Percentiles rank a stretch among this genome's conserved stretches.
Evolutionary conservation across 2,113 vertebrate genomes (phyloP).

Genomic region (Oxyruncus cristatus): DNA sequence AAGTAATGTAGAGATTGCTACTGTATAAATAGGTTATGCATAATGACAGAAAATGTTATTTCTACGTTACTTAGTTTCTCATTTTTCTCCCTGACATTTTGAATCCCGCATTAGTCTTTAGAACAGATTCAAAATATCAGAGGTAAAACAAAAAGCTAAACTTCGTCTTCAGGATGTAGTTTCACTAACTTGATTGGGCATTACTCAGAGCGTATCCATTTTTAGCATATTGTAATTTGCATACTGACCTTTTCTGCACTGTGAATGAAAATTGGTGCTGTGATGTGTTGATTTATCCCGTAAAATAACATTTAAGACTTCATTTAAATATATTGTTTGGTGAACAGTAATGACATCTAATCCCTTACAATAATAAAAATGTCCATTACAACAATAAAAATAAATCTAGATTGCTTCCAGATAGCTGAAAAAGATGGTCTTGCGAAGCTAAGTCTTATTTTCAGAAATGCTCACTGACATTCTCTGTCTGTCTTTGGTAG

Average conservation of each 20-base stretch:
- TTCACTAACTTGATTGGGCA: constrained; percentile 43
- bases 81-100: constrained; percentile 54
- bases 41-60: constrained; percentile 24
- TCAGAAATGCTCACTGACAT: not conserved
- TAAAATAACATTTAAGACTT: not conserved
- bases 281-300: not conserved
- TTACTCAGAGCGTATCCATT: constrained; percentile 14
- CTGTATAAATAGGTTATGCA: not conserved
- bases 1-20: not conserved
- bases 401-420: not conserved
- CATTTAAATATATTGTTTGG: not conserved
- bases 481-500: not conserved
- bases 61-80: constrained; percentile 35
- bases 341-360: not conserved
- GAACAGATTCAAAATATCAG: constrained; percentile 23
- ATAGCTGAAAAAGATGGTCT: not conserved
- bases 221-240: constrained; percentile 45
- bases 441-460: not conserved
- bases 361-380: not conserved
- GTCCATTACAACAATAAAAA: not conserved
- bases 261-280: not conserved
- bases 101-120: not conserved
- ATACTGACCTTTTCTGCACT: constrained; percentile 42
- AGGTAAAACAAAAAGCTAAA: constrained; percentile 50
- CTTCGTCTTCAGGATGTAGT: constrained; percentile 27